A percentile compares a stretch with the other conserved stretches of the same genome.
Conservation (phyloP, 2,888 invertebrate species). For the Phalera bucephala region DNA sequence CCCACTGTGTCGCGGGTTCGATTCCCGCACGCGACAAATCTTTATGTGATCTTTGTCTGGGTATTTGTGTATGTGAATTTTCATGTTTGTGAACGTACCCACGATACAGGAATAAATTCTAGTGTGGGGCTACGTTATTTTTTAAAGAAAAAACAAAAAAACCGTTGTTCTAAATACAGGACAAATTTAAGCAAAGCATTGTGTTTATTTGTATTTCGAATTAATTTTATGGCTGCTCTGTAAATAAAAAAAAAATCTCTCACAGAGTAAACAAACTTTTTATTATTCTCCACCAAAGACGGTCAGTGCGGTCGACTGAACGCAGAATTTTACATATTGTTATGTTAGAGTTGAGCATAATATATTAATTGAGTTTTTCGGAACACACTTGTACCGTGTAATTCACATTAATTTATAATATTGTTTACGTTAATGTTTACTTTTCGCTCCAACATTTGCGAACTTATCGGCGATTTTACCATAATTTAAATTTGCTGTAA, state of each 20-base stretch:
- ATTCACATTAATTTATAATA: neutral
- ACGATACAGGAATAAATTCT: no score
- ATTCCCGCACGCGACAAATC: no score
- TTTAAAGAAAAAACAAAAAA: no score
- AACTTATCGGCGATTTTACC: neutral
- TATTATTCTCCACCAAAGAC: slow-evolving; percentile 20
- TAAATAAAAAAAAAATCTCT: slow-evolving; percentile 7
- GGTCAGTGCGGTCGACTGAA: slow-evolving; percentile 19
- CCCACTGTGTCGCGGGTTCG: no score
- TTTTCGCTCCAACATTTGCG: neutral
- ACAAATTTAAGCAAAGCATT: neutral
- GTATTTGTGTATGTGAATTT: no score
- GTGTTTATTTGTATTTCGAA: neutral
- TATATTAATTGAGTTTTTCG: slow-evolving; percentile 17
- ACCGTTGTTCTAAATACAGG: no score
- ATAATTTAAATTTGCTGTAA: no score
- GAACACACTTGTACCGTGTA: slow-evolving; percentile 4
- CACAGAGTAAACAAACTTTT: slow-evolving; percentile 17
- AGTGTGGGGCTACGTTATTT: no score
- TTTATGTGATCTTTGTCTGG: no score
- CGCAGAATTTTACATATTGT: slow-evolving; percentile 14
- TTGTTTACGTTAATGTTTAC: neutral
- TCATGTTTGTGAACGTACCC: no score
- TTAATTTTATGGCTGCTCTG: slow-evolving; percentile 1
- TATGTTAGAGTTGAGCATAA: slow-evolving; percentile 14